Percentiles rank a stretch among this genome's conserved stretches.
These are phyloP conservation scores for Gephyroberyx darwinii DNA, from an alignment of 2,797 vertebrate genomes.

Conservation along the genomic window DNA sequence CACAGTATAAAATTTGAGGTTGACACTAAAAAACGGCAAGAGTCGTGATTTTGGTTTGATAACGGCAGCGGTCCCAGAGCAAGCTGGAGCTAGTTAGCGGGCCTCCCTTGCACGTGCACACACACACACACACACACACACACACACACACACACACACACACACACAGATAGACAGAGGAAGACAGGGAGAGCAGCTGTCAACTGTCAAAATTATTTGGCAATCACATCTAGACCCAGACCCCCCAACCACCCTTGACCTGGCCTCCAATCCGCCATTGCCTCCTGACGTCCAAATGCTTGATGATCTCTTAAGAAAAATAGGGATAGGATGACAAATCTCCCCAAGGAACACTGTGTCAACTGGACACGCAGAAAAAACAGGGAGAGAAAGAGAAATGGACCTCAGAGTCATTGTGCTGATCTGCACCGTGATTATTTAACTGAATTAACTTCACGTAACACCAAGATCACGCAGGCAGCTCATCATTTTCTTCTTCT, in stretches of 20 bases:
- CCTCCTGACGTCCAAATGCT: conserved; percentile 33
- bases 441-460: conserved; percentile 2
- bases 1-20: conserved; percentile 70
- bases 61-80: conserved; percentile 55
- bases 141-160: not conserved
- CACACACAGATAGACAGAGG: not conserved
- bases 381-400: conserved; percentile 10
- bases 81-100: conserved; percentile 59
- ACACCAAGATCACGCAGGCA: not conserved
- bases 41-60: conserved; percentile 74
- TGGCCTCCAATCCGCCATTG: conserved; percentile 7
- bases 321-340: conserved; percentile 28
- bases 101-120: conserved; percentile 20
- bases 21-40: conserved; percentile 68
- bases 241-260: conserved; percentile 34
- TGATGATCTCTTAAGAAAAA: conserved; percentile 26
- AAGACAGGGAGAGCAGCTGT: conserved; percentile 28
- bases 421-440: conserved; percentile 2
- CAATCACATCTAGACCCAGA: conserved; percentile 6
- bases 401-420: conserved; percentile 11
- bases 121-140: conserved; percentile 16
- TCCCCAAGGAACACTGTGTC: not conserved
- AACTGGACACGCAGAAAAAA: conserved; percentile 23
- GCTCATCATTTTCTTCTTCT: no score
- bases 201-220: conserved; percentile 42